These are phyloP conservation scores for Urocynchramus pylzowi DNA, from an alignment of 2,113 vertebrate genomes.

Conservation along the genomic window DNA sequence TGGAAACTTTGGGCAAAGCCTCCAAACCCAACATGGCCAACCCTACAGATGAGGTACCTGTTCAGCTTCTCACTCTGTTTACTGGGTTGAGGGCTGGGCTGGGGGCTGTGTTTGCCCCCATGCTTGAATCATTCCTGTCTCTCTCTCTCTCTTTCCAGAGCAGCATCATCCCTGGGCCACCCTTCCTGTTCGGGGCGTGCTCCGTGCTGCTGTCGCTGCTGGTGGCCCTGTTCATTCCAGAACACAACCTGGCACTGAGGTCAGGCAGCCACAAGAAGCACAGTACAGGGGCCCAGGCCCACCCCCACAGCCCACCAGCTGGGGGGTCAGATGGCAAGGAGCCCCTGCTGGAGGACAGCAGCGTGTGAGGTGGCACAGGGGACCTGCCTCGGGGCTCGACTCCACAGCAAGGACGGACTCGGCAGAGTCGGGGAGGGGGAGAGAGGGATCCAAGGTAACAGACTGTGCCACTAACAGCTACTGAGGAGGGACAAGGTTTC, in stretches of 20 bases:
- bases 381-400: not conserved
- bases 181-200: slow-evolving; percentile 90
- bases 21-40: slow-evolving; percentile 86
- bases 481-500: not conserved
- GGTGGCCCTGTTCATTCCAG: slow-evolving; percentile 90
- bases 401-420: not conserved
- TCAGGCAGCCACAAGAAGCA: slow-evolving; percentile 87
- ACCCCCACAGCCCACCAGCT: slow-evolving; percentile 82
- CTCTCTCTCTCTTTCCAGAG: slow-evolving; percentile 68
- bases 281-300: slow-evolving; percentile 81
- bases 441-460: not conserved
- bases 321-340: slow-evolving; percentile 84
- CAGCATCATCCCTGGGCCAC: slow-evolving; percentile 91
- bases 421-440: not conserved
- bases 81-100: not conserved
- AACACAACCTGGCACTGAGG: slow-evolving; percentile 81
- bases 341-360: slow-evolving; percentile 89
- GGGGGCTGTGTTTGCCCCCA: not conserved
- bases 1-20: slow-evolving; percentile 77
- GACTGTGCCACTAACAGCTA: not conserved
- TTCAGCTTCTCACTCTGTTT: not conserved
- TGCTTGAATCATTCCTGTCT: not conserved
- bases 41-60: slow-evolving; percentile 84
- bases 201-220: slow-evolving; percentile 89
- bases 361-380: slow-evolving; percentile 74